Evolutionary conservation across 2,113 vertebrate species (phyloP), one percentile per base, ranked within the genome.

Genomic region (Sinocyclocheilus anophthalmus): DNA sequence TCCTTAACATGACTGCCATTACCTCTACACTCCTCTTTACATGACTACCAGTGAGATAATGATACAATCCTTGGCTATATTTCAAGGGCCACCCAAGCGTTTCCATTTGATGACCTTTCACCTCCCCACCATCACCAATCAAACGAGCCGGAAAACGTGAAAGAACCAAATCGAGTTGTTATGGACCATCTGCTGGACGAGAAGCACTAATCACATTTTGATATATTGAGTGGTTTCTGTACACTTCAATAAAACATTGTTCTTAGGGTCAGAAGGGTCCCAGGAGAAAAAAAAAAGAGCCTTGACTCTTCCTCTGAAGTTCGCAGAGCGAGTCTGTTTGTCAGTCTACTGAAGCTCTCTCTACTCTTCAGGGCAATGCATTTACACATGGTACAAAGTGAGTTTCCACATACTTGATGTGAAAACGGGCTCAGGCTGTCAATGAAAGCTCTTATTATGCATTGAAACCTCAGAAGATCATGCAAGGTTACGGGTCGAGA

Each of bases 381-480:
- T 92, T 91, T 84, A 86, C 89, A 91, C 87, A 84, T 83, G 87
- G 87, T 91, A 84, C 87, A 86, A 93, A 92, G 90, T 87, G 50
- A 90, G 83, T 72, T 83, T 87, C 87, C 89, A 90, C 91, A 88
- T 90, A 89, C 91, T 91, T 88, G 86, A 84, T 90, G 86, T 90
- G 88, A 89, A 92, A 91, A 91, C 89, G 88, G 72, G 63, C 81
- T 88, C 89, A 85, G 88, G 87, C 81, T 90, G 88, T 91, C 93
- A 92, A 92, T 92, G 88, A 92, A 92, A 92, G 89, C 90, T 86
- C 88, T 93, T 91, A 92, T 91, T 92, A 92, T 87, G 83, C 84
- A 42, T 73, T 78, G 39, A 83, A 90, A 89, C 89, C 89, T 92
- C 86, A 88, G 91, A 91, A 91, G 91, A 94, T 91, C 90, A 91